Conservation (phyloP, 2,797 vertebrate genomes). For the Hapalemur alaotrensis region DNA sequence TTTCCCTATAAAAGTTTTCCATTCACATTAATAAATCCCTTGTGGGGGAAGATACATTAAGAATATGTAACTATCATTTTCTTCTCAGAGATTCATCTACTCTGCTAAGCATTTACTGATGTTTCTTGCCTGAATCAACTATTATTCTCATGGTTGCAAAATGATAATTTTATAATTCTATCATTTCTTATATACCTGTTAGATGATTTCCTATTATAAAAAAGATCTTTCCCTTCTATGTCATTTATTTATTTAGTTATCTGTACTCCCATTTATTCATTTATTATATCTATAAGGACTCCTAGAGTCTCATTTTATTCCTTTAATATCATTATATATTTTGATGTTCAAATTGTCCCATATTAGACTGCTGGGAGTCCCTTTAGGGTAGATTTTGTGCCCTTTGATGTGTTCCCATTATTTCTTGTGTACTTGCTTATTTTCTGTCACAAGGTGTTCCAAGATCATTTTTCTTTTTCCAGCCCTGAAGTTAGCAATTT, state of each 20-base stretch:
- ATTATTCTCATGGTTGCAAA: background rate
- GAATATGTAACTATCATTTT: background rate
- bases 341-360: background rate
- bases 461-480: background rate
- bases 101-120: background rate
- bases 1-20: background rate
- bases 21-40: background rate
- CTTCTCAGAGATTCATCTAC: background rate
- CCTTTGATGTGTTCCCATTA: background rate
- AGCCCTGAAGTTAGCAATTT: background rate
- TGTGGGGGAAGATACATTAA: background rate
- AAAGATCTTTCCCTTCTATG: background rate
- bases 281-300: background rate
- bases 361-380: background rate
- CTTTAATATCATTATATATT: background rate
- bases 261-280: background rate
- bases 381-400: too few relatives aligned
- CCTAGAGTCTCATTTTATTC: background rate
- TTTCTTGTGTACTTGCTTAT: background rate
- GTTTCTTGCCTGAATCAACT: background rate
- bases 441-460: background rate
- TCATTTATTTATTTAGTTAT: background rate
- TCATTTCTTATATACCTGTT: background rate
- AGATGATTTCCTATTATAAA: background rate
- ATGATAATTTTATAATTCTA: background rate